Conservation (phyloP, 2,113 vertebrate species). For the Barnardius zonarius region DNA sequence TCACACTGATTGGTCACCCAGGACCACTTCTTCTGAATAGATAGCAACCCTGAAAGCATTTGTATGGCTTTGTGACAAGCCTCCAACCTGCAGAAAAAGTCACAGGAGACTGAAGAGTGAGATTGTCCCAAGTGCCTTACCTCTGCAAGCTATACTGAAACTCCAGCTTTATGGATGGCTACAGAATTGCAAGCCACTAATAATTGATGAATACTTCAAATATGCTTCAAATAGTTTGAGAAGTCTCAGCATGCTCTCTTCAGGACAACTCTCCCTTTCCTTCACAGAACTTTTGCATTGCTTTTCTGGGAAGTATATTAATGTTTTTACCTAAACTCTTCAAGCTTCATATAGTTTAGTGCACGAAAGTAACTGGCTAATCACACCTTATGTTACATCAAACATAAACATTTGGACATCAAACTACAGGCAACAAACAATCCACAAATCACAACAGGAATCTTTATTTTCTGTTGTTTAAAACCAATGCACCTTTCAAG, state of each 20-base stretch:
- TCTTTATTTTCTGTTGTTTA: background rate
- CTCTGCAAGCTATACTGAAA: background rate
- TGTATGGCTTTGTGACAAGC: background rate
- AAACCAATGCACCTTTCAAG: background rate
- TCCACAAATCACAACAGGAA: background rate
- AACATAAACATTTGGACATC: background rate
- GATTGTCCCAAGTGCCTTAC: background rate
- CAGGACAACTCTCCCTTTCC: background rate
- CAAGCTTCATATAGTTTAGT: background rate
- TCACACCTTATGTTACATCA: background rate
- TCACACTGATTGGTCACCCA: background rate
- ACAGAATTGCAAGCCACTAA: background rate
- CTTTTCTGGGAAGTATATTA: background rate
- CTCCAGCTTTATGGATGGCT: background rate
- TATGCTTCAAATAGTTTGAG: background rate
- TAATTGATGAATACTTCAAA: background rate
- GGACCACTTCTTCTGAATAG: background rate
- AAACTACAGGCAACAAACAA: background rate
- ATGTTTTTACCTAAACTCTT: background rate
- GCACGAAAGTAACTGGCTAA: background rate
- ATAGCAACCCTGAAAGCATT: background rate
- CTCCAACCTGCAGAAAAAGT: background rate
- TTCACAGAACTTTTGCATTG: background rate
- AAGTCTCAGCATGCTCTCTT: background rate
- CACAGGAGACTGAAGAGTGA: background rate